Base-by-base conservation (phyloP, 2,797 vertebrate genomes). In the Acrossocheilus fasciatus region DNA sequence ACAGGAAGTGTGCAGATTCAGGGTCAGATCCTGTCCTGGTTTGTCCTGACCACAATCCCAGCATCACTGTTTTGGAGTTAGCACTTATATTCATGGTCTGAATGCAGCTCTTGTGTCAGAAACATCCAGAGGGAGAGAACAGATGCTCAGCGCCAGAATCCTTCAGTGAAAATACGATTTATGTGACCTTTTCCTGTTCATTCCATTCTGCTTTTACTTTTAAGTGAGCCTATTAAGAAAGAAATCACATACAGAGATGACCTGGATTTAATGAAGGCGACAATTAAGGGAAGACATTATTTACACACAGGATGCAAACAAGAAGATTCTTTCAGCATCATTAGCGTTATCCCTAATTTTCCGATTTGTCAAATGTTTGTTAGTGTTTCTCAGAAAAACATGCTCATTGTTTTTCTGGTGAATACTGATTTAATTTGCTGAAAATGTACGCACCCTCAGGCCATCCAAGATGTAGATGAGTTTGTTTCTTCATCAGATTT, bases 11-110 rank as follows among this genome's bases (percentile, higher is more conserved):
- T 26, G 36, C 69, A 23, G 54, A 75, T 64, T 74, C 26, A 62
- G 81, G 69, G 52, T 83, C 69, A 62, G 69, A 36, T 73, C n/a
- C 50, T 83, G 36, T 59, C 54, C 52, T 62, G 54, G 69, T 23
- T 73, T 59, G 41, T 83, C 52, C 70, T 72, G 81, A 82, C 50
- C 81, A 82, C 81, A 82, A 59, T 57, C 15, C 69, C 34, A 82
- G 66, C 52, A 59, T 41, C 52, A 8, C 81, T 41, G 81, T 62
- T 79, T 64, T 43, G 77, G 77, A 59, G 57, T 62, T 62, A 79
- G 68, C 1, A 6, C 62, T 81, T 9, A 68, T 68, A 50, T 68
- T 81, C 18, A 81, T 9, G 17, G 1, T 81, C 78, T 66, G 41
- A 68, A 81, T 81, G 77, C 39, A 43, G 39, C 76, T 79, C 76